Evolutionary conservation across 2,888 invertebrate genomes (phyloP).

Genomic region (Leuctra nigra): DNA sequence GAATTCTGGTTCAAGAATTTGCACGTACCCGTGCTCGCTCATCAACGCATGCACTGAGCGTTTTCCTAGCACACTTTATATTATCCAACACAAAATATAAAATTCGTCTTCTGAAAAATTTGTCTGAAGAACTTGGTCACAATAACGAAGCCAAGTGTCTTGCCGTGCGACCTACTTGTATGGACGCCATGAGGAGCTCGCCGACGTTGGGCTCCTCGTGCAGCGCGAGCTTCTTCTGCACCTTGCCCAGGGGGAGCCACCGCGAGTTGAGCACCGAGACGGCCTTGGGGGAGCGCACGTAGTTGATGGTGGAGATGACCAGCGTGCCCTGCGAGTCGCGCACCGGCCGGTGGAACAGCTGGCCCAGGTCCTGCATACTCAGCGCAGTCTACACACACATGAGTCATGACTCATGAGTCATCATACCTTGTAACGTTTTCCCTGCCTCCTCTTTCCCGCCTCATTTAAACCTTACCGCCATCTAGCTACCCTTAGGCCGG

Average conservation of each 20-base stretch:
- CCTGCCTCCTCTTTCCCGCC: too few species aligned
- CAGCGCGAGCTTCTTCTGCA: constrained; percentile 69
- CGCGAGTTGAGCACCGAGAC: constrained; percentile 86
- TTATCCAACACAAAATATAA: background rate
- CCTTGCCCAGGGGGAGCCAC: constrained; percentile 84
- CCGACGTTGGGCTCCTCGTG: constrained; percentile 69
- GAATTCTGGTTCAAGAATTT: too few species aligned
- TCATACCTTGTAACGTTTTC: too few species aligned
- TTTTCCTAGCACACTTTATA: too few species aligned
- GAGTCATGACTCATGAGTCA: too few species aligned
- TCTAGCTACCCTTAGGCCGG: too few species aligned
- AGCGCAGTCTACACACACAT: constrained; percentile 71
- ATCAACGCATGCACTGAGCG: too few species aligned
- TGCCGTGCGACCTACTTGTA: constrained; percentile 53
- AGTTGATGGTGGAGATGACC: constrained; percentile 81
- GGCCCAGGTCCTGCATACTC: constrained; percentile 89
- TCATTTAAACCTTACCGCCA: too few species aligned
- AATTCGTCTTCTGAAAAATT: too few species aligned
- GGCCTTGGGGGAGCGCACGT: constrained; percentile 71
- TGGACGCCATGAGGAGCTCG: constrained; percentile 78
- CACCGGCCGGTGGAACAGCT: constrained; percentile 86
- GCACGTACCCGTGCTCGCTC: too few species aligned
- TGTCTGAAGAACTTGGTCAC: too few species aligned
- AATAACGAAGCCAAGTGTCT: too few species aligned
- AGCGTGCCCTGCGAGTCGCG: constrained; percentile 84